Conservation (phyloP, 2,797 vertebrate species). For the Micrastur ruficollis region DNA sequence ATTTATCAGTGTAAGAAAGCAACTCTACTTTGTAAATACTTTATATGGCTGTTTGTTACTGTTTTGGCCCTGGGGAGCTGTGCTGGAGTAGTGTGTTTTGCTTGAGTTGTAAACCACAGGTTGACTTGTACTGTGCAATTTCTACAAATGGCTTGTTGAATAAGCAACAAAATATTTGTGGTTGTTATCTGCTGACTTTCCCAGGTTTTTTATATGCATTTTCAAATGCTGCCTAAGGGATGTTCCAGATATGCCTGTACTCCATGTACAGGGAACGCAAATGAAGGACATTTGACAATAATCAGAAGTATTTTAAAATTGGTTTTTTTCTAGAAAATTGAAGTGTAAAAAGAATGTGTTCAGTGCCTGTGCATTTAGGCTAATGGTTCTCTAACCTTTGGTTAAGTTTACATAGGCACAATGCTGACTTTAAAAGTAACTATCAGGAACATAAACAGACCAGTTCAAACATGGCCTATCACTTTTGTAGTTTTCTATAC, state of each 20-base stretch:
- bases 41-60: background rate
- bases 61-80: background rate
- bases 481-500: background rate
- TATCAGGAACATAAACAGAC: background rate
- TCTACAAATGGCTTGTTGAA: background rate
- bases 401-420: background rate
- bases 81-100: background rate
- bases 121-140: background rate
- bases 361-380: fast-evolving
- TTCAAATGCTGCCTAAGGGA: background rate
- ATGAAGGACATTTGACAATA: background rate
- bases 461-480: background rate
- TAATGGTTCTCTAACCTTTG: background rate
- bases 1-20: background rate
- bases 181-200: background rate
- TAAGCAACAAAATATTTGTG: constrained; percentile 20
- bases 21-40: background rate
- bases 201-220: background rate
- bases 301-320: background rate
- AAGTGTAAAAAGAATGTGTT: background rate
- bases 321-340: background rate
- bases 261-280: background rate
- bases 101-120: background rate
- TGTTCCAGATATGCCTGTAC: background rate
- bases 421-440: background rate